phyloP scores from a whole-genome alignment of 2,888 invertebrate species.

The Timema cristinae region DNA sequence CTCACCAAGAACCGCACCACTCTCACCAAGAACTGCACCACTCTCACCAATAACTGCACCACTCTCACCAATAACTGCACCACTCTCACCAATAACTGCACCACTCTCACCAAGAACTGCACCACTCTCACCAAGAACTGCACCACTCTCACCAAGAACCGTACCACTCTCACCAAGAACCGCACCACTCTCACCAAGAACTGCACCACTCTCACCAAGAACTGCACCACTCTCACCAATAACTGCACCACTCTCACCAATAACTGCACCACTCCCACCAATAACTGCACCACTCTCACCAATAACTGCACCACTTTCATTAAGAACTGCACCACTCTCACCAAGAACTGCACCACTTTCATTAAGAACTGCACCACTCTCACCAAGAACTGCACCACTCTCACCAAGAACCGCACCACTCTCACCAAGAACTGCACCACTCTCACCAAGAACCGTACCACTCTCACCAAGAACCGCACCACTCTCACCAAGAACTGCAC shows the following conservation, averaged over 20 bases:
- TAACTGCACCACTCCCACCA: neutral
- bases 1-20: too few species aligned
- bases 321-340: too few species aligned
- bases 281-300: neutral
- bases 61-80: conserved; percentile 8
- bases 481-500: conserved; percentile 9
- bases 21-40: neutral
- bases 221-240: neutral
- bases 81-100: neutral
- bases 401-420: too few species aligned
- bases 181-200: neutral
- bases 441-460: too few species aligned
- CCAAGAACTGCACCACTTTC: neutral
- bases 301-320: too few species aligned
- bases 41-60: neutral
- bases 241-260: neutral
- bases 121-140: neutral
- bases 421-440: too few species aligned
- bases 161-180: too few species aligned
- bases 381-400: conserved; percentile 1
- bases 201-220: neutral
- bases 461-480: too few species aligned
- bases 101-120: neutral
- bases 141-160: neutral
- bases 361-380: neutral